phyloP scores from a whole-genome alignment of 2,113 vertebrate species.

The Scalopus aquaticus region DNA sequence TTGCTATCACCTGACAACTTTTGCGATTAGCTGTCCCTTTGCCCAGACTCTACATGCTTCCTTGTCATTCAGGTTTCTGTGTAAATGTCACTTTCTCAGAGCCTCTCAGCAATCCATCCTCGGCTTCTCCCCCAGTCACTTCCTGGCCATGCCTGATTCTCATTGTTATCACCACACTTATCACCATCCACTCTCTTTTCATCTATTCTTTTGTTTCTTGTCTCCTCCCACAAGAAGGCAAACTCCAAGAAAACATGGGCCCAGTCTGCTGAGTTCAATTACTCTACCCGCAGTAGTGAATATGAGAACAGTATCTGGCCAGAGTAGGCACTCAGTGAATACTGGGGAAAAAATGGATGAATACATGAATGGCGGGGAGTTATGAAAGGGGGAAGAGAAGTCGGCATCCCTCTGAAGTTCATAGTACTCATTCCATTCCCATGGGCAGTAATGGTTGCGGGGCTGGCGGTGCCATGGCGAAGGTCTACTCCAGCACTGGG shows the following conservation, averaged over 20 bases:
- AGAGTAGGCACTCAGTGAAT: background rate
- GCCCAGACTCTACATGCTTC: background rate
- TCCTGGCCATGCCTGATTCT: background rate
- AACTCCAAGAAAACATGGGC: background rate
- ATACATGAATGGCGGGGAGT: background rate
- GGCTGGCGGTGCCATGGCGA: background rate
- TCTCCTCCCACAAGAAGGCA: background rate
- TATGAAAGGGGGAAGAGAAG: background rate
- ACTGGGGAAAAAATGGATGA: background rate
- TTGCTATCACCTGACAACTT: slow-evolving; percentile 27
- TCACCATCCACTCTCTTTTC: background rate
- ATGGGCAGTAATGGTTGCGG: background rate
- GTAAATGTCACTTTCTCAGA: slow-evolving; percentile 42
- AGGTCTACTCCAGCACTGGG: background rate
- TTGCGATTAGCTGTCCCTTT: slow-evolving; percentile 34
- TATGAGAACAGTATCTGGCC: background rate
- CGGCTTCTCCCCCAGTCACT: background rate
- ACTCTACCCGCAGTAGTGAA: background rate
- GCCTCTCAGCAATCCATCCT: background rate
- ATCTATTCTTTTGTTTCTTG: slow-evolving; percentile 4
- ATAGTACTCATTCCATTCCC: background rate
- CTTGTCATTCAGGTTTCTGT: background rate
- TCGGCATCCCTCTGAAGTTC: background rate
- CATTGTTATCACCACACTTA: background rate
- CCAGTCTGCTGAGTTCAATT: background rate